These are phyloP conservation scores for Lycopodina hypogea DNA, from an alignment of 37 sponge, comb jelly and placozoan genomes.

Conservation along the genomic window DNA sequence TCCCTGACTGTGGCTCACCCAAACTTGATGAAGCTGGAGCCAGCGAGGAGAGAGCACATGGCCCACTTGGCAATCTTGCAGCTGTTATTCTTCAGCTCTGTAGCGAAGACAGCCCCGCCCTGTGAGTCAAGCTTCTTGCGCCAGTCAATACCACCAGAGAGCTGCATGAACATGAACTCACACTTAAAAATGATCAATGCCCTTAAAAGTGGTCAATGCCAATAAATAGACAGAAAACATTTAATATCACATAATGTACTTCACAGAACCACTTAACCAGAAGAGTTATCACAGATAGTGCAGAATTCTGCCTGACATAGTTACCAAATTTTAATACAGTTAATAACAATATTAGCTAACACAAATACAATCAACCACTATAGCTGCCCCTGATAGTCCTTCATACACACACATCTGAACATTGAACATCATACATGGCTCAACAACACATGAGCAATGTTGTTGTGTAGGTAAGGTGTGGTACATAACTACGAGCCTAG, in stretches of 20 bases:
- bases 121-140: conserved; percentile 93
- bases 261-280: not conserved
- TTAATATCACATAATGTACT: not conserved
- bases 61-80: conserved; percentile 98
- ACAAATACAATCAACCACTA: not conserved
- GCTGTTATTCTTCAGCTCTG: conserved; percentile 98
- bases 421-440: no score
- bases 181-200: not conserved
- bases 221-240: no score
- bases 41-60: conserved; percentile 79
- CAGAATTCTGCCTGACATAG: no score
- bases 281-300: not conserved
- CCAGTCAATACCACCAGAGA: conserved; percentile 83
- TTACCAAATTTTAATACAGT: no score
- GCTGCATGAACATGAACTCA: conserved; percentile 29
- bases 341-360: not conserved
- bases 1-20: no score
- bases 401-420: not conserved
- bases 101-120: conserved; percentile 93
- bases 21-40: conserved; percentile 92
- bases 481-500: no score
- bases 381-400: not conserved
- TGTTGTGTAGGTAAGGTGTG: no score
- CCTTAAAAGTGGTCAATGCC: not conserved
- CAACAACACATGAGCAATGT: no score